phyloP scores from a whole-genome alignment of 2,888 invertebrate genomes.

The Timandra comae region DNA sequence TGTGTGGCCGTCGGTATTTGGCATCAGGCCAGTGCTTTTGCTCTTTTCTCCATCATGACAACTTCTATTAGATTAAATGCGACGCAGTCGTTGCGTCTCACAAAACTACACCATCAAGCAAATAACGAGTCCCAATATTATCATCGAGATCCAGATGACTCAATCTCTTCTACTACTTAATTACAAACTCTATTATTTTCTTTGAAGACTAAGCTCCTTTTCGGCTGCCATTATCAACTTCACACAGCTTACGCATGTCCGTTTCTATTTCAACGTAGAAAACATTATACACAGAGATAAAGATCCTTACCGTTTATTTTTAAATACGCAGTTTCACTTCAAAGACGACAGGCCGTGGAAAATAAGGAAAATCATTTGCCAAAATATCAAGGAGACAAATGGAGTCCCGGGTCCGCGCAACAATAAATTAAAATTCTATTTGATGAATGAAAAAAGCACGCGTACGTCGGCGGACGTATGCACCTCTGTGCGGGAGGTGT shows the following conservation, averaged over 20 bases:
- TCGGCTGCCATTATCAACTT: slow-evolving; percentile 25
- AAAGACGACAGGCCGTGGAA: slow-evolving; percentile 5
- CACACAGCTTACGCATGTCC: slow-evolving; percentile 28
- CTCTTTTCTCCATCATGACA: slow-evolving; percentile 65
- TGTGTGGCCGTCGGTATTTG: slow-evolving; percentile 61
- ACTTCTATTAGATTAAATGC: slow-evolving; percentile 53
- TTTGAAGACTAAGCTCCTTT: slow-evolving; percentile 1
- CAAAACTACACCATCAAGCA: no score
- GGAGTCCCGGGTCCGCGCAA: slow-evolving; percentile 24
- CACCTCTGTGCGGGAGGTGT: slow-evolving; percentile 6
- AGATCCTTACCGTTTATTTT: slow-evolving; percentile 17
- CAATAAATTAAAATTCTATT: slow-evolving; percentile 29
- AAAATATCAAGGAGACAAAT: slow-evolving; percentile 21
- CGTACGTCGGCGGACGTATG: slow-evolving; percentile 13
- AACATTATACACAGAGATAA: slow-evolving; percentile 2
- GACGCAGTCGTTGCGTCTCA: slow-evolving; percentile 36
- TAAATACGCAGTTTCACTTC: slow-evolving; percentile 8
- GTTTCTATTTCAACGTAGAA: slow-evolving; percentile 22
- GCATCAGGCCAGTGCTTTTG: slow-evolving; percentile 64
- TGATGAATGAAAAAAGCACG: slow-evolving; percentile 58
- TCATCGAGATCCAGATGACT: no score
- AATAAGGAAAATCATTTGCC: slow-evolving; percentile 16
- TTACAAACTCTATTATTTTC: background rate
- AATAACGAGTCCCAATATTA: no score
- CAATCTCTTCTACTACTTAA: background rate